Base-by-base conservation (phyloP, 92 coral and sea anemone species). In the Isaurus tuberculatus region DNA sequence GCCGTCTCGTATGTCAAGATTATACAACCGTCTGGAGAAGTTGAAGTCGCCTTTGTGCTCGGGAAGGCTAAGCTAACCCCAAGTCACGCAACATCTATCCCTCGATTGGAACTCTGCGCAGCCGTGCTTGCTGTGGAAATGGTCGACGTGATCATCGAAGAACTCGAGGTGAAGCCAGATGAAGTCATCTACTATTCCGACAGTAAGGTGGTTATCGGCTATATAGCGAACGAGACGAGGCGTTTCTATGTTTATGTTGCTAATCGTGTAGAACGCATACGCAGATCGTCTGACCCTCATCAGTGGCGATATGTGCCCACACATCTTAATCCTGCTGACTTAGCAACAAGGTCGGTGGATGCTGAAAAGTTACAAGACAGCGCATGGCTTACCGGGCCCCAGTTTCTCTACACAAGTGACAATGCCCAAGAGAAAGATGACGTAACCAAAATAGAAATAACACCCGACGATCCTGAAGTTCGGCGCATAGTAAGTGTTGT, bases 61-160 rank as follows among this genome's bases (percentile, higher is more conserved):
- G 85, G 88, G 15, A 89, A 89, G 73, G 86, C 89, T 8, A 89
- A 86, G 87, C 83, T 84, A 61, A 86, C 91, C 27, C 86, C 91
- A 46, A 26, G 49, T 48, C 85, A 71, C 20, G 89, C 83, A 16
- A 88, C 89, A 33, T 79, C 83, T 22, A 79, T 85, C 17, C 89
- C 89, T 28, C 88, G 89, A 46, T 63, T 89, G 30, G 84, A 89
- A 26, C 84, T 80, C 37, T 85, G 86, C 73, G 89, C 86, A 61
- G 92, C 86, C n/a, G 92, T 79, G 5, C 70, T 89, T 14, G 92
- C 65, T 34, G 89, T 85, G 16, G 92, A 89, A 70, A 28, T 89
- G 17, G 46, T 85, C n/a, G 87, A 81, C 32, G 69, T 63, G 58
- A 67, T 86, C 51, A 77, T 8, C 32, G 65, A 64, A 26, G 85